Evolutionary conservation across 30 jellyfish, hydroid and myxozoan genomes (phyloP).

Genomic region (Clytia hemisphaerica): DNA sequence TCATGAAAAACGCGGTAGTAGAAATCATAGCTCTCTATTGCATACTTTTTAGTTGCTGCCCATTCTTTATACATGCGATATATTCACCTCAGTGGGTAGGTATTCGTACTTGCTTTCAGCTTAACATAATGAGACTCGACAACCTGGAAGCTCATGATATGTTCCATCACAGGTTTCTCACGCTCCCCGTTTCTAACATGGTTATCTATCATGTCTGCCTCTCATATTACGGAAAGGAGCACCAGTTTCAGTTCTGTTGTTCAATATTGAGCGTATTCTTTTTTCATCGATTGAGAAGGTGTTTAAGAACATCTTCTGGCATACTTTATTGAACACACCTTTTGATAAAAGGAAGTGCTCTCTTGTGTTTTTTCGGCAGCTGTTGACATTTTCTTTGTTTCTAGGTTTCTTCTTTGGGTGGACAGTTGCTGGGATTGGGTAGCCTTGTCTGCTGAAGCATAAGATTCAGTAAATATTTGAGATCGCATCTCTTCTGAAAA

Average conservation of each 20-base stretch:
- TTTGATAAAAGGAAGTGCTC: neutral
- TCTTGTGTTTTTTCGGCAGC: too few relatives aligned
- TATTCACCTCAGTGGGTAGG: neutral
- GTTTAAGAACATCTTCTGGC: neutral
- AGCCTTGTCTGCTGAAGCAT: too few relatives aligned
- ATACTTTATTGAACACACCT: neutral
- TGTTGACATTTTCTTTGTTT: too few relatives aligned
- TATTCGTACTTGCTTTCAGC: neutral
- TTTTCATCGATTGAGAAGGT: neutral
- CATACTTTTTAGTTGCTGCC: neutral
- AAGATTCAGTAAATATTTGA: too few relatives aligned
- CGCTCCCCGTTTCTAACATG: neutral
- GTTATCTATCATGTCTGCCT: neutral
- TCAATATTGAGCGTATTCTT: neutral
- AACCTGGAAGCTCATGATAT: neutral
- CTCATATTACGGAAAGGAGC: neutral
- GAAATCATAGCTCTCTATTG: neutral
- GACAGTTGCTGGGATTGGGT: too few relatives aligned
- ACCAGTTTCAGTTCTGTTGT: constrained; percentile 2
- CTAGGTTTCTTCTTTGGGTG: too few relatives aligned
- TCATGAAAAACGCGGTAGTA: neutral
- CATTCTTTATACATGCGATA: neutral
- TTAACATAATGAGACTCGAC: constrained; percentile 15
- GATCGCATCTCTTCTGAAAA: too few relatives aligned
- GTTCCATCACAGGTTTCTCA: neutral